These are phyloP conservation scores for Hirudinaria manillensis DNA, from an alignment of 2,888 invertebrate species.

Conservation along the genomic window DNA sequence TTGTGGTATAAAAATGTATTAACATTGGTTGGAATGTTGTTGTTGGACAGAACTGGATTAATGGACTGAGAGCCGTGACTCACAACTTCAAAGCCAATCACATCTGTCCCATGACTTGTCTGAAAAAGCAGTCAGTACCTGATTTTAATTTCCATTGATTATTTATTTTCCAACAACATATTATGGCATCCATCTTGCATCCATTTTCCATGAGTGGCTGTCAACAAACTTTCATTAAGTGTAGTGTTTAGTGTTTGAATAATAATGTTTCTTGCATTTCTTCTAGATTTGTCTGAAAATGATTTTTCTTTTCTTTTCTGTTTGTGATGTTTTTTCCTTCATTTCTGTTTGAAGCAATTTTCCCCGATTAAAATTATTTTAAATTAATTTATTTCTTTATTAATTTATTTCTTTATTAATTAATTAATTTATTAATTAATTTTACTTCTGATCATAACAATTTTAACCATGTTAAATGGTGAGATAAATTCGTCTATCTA, in stretches of 20 bases:
- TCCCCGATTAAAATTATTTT: neutral
- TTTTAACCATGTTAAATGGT: no score
- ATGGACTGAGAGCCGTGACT: slow-evolving; percentile 76
- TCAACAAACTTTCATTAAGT: no score
- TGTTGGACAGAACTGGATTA: slow-evolving; percentile 78
- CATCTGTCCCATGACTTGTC: slow-evolving; percentile 84
- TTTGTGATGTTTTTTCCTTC: neutral
- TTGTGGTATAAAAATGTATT: neutral
- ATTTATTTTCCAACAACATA: no score
- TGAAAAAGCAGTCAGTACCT: slow-evolving; percentile 89
- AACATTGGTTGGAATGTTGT: neutral
- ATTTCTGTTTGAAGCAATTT: neutral
- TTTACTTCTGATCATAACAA: no score
- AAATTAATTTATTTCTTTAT: neutral
- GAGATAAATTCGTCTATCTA: slow-evolving; percentile 46
- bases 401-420: neutral
- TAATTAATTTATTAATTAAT: no score
- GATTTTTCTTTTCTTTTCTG: neutral
- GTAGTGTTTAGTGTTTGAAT: no score
- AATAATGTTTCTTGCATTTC: no score
- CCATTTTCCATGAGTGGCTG: no score
- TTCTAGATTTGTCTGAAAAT: no score
- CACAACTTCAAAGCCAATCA: slow-evolving; percentile 95
- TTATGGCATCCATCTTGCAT: no score
- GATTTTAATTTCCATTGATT: neutral